phyloP scores from a whole-genome alignment of 2,797 vertebrate species.

The Arrhamphus sclerolepis region DNA sequence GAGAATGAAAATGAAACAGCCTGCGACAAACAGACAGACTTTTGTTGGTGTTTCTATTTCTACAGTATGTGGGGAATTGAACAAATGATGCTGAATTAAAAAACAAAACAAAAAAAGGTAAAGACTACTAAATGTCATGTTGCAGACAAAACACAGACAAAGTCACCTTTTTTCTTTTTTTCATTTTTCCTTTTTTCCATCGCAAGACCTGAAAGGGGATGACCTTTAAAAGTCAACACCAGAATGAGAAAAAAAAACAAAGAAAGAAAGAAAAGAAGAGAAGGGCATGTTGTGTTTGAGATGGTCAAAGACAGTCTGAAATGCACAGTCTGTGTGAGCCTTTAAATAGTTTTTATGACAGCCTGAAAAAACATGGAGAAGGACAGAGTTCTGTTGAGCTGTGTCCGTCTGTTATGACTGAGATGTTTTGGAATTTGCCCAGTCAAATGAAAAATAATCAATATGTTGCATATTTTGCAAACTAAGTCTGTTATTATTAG shows the following conservation, averaged over 20 bases:
- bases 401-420: conserved; percentile 17
- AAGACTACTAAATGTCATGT: neutral
- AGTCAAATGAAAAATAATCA: conserved; percentile 3
- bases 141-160: neutral
- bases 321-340: conserved; percentile 11
- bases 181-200: no score
- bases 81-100: no score
- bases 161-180: neutral
- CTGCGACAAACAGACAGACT: conserved; percentile 14
- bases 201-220: neutral
- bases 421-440: neutral
- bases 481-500: neutral
- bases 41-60: conserved; percentile 3
- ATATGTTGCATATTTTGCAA: neutral
- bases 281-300: conserved; percentile 12
- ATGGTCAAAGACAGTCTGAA: conserved; percentile 7
- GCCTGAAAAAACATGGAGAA: conserved; percentile 14
- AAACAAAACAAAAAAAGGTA: no score
- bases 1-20: conserved; percentile 14
- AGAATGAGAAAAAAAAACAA: neutral
- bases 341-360: conserved; percentile 35
- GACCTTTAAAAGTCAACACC: neutral
- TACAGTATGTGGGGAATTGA: neutral
- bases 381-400: conserved; percentile 1
- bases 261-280: neutral